Evolutionary conservation across 2,888 invertebrate genomes (phyloP), one percentile per base, ranked within the genome.

Genomic region (Eristalis arbustorum): DNA sequence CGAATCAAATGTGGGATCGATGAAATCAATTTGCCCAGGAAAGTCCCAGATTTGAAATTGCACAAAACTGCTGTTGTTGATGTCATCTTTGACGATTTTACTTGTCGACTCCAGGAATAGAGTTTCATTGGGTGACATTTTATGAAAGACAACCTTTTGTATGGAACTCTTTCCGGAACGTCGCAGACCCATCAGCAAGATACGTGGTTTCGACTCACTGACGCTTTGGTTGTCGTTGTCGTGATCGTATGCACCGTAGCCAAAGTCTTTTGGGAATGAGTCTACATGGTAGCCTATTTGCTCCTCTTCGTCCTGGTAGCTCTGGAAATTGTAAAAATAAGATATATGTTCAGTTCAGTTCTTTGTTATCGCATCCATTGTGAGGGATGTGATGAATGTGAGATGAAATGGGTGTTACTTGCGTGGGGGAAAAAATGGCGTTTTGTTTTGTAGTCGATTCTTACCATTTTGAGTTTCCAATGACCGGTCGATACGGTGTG

Each of bases 1-100:
- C 14, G 97, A 97, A 93, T 99, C 98, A 93, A 98, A 98, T 11
- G 97, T 96, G 40, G 98, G 96, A 94, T 99, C 98, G 93, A 99
- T 98, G 91, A 98, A 98, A 92, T 99, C 98, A 89, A 99, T 98
- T 93, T 99, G 99, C 0, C 99, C 99, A 5, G 99, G 99, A 93
- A 99, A 98, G 92, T 99, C 99, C 98, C 99, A 99, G 89, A 99
- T 99, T 95, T 99, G 98, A 94, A 99, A 99, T 92, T 99, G 99
- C 69, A 99, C 98, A 94, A 99, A 99, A 90, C 99, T 93, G 89
- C 95, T 95, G 93, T 98, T 98, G 90, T 98, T 98, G 88, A 99
- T 98, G 91, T 99, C 98, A 93, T 99, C 99, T 93, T 98, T 99
- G 3, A 98, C 97, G 89, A 99, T 98, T 94, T 99, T 98, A 92